phyloP scores from a whole-genome alignment of 2,888 invertebrate genomes.

The Zygogramma bicolorata region DNA sequence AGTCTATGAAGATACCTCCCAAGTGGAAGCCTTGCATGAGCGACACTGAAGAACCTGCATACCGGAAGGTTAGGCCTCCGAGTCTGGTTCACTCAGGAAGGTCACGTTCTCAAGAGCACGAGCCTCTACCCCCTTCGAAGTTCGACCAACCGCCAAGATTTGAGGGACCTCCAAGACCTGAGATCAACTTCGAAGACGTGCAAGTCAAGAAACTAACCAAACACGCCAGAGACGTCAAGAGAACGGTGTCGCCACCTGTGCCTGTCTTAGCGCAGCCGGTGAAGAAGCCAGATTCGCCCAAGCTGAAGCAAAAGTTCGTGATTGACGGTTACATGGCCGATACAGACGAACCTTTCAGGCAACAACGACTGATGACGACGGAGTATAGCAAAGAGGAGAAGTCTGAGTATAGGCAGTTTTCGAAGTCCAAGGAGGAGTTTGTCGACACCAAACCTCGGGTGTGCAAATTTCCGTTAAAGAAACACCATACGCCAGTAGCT shows the following conservation, averaged over 20 bases:
- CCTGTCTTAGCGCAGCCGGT: conserved; percentile 58
- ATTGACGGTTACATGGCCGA: conserved; percentile 78
- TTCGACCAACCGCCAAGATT: conserved; percentile 69
- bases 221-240: conserved; percentile 56
- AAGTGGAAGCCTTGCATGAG: conserved; percentile 76
- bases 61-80: conserved; percentile 71
- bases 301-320: conserved; percentile 68
- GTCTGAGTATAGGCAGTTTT: conserved; percentile 58
- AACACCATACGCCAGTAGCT: conserved; percentile 58
- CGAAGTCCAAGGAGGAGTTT: conserved; percentile 57
- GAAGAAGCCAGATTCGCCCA: conserved; percentile 66
- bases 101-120: conserved; percentile 71
- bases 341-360: conserved; percentile 73
- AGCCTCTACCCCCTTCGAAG: conserved; percentile 70
- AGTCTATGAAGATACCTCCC: conserved; percentile 64
- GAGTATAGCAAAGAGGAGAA: conserved; percentile 60
- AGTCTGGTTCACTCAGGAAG: conserved; percentile 66
- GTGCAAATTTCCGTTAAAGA: conserved; percentile 61
- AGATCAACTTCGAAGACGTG: conserved; percentile 59
- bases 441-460: conserved; percentile 54
- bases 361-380: conserved; percentile 55
- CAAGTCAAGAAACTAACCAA: conserved; percentile 59
- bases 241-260: conserved; percentile 64
- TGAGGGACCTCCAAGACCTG: conserved; percentile 63
- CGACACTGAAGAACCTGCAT: conserved; percentile 74